Conservation (phyloP, 2,888 invertebrate species). For the Himalopsyche japonica region DNA sequence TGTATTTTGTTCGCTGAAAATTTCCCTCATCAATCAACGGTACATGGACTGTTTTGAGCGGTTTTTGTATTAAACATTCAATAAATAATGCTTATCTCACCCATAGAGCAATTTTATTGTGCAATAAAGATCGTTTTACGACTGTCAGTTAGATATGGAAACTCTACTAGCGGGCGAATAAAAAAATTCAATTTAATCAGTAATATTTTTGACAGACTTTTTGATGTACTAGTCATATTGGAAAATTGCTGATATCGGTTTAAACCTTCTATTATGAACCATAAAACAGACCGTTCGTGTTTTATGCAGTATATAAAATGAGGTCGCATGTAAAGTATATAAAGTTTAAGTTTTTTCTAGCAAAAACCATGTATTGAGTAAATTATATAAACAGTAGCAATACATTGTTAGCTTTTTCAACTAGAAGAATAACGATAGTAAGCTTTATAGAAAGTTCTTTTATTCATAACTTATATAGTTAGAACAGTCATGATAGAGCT, state of each 20-base stretch:
- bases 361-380: no score
- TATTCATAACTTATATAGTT: no score
- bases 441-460: no score
- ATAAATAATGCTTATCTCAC: conserved; percentile 37
- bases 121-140: conserved; percentile 36
- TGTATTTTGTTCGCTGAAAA: not conserved
- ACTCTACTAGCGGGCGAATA: not conserved
- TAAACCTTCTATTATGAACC: not conserved
- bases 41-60: not conserved
- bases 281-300: no score
- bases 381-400: no score
- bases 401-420: no score
- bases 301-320: no score
- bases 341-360: no score
- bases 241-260: not conserved
- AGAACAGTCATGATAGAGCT: no score
- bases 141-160: conserved; percentile 18
- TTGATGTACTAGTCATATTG: not conserved
- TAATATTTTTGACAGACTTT: not conserved
- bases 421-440: no score
- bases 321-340: no score
- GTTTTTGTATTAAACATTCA: conserved; percentile 36
- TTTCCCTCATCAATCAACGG: not conserved
- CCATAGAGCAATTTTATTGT: conserved; percentile 34
- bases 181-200: not conserved